Percentiles rank a stretch among this genome's conserved stretches.
Evolutionary conservation across 2,888 invertebrate species (phyloP).

Genomic region (Callyntrura guangdongensis): DNA sequence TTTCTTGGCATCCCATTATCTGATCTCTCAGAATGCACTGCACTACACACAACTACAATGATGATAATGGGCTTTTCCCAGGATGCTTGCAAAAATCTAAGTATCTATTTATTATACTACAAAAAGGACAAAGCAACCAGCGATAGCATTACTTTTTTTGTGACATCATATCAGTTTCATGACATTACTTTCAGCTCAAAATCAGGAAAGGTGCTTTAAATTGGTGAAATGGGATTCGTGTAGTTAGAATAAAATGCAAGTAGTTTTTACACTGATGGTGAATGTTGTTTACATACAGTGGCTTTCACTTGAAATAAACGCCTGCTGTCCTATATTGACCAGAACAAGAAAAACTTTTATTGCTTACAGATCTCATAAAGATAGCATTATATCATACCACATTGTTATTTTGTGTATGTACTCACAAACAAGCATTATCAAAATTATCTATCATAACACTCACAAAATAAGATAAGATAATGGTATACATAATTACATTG

Average conservation of each 20-base stretch:
- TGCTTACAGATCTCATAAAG: slow-evolving; percentile 45
- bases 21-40: background rate
- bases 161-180: background rate
- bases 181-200: background rate
- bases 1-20: no score
- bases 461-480: no score
- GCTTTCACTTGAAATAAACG: no score
- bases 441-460: background rate
- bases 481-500: no score
- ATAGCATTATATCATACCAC: background rate
- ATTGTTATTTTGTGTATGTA: background rate
- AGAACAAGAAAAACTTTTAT: slow-evolving; percentile 38
- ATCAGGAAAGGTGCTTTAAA: background rate
- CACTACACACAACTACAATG: background rate
- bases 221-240: background rate
- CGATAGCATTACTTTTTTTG: background rate
- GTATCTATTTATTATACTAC: background rate
- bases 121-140: background rate
- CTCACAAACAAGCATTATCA: background rate
- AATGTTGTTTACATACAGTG: no score
- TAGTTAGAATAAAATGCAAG: no score
- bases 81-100: background rate
- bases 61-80: background rate
- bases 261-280: no score
- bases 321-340: background rate